Evolutionary conservation across 1,140 invertebrate species (phyloP).

Genomic region (Chlorops oryzae): DNA sequence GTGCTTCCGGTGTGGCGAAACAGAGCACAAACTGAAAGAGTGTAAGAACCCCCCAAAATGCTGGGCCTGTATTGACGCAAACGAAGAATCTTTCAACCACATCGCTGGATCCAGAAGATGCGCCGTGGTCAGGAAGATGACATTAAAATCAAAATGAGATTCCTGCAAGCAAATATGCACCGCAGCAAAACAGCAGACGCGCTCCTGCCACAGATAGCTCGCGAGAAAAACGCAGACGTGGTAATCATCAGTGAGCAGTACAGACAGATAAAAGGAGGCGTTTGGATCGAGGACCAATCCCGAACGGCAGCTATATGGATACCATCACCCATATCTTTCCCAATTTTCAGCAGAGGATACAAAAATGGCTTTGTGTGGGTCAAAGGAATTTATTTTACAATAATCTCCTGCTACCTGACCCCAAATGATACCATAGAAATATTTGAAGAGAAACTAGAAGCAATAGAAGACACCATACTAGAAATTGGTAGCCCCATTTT

Average conservation of each 20-base stretch:
- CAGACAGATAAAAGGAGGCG: not conserved
- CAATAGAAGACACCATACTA: not conserved
- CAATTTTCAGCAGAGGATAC: not conserved
- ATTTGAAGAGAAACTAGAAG: slow-evolving; percentile 1
- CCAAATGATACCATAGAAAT: slow-evolving; percentile 1
- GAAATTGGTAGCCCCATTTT: not conserved
- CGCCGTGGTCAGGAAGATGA: not conserved
- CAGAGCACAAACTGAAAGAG: slow-evolving; percentile 1
- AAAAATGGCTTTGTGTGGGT: not conserved
- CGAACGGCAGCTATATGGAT: not conserved
- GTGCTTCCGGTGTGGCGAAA: not conserved
- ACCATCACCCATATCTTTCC: not conserved
- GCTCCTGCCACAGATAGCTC: too few species aligned
- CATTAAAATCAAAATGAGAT: not conserved
- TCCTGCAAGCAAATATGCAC: not conserved
- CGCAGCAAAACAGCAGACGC: not conserved
- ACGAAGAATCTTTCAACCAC: not conserved
- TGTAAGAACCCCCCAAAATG: slow-evolving; percentile 3
- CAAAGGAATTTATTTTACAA: not conserved
- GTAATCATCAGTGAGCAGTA: not conserved
- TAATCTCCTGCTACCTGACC: slow-evolving; percentile 8
- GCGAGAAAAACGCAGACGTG: not conserved
- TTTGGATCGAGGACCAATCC: not conserved
- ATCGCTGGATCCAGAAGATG: not conserved
- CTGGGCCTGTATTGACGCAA: too few species aligned